A percentile compares a stretch with the other conserved stretches of the same genome.
phyloP scores from a whole-genome alignment of 2,797 vertebrate genomes.

The Lepidocolaptes lacrymiger region DNA sequence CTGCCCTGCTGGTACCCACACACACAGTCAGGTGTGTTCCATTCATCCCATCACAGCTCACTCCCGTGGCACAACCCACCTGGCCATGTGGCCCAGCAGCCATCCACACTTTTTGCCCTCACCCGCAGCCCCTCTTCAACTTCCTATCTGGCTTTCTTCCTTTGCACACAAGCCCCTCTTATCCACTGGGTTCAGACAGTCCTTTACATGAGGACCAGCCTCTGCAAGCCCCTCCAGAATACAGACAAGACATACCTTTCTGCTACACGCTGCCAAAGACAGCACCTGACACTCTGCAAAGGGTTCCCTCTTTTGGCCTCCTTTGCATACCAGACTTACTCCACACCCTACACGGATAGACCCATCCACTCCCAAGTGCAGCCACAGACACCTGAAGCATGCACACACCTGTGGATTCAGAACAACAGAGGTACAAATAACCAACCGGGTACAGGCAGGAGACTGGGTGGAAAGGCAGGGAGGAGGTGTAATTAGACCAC shows the following conservation, averaged over 20 bases:
- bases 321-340: not conserved
- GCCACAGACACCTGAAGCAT: not conserved
- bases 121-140: not conserved
- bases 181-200: not conserved
- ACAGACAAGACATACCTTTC: not conserved
- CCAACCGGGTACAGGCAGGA: not conserved
- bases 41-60: fast-evolving
- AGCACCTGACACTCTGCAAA: not conserved
- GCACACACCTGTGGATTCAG: not conserved
- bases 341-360: not conserved
- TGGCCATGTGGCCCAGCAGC: not conserved
- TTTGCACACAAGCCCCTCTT: fast-evolving
- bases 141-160: not conserved
- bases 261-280: not conserved
- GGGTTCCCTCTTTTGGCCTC: not conserved
- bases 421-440: not conserved
- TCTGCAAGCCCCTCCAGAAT: not conserved
- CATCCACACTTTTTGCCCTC: not conserved
- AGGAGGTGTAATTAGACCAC: fast-evolving
- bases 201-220: not conserved
- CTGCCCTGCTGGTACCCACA: not conserved
- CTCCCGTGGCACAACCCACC: not conserved
- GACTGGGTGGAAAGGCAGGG: not conserved
- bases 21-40: not conserved
- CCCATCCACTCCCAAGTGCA: not conserved